Percentiles rank a stretch among this genome's conserved stretches.
Evolutionary conservation across 2,888 invertebrate genomes (phyloP).

Genomic region (Diplolepis rosae): DNA sequence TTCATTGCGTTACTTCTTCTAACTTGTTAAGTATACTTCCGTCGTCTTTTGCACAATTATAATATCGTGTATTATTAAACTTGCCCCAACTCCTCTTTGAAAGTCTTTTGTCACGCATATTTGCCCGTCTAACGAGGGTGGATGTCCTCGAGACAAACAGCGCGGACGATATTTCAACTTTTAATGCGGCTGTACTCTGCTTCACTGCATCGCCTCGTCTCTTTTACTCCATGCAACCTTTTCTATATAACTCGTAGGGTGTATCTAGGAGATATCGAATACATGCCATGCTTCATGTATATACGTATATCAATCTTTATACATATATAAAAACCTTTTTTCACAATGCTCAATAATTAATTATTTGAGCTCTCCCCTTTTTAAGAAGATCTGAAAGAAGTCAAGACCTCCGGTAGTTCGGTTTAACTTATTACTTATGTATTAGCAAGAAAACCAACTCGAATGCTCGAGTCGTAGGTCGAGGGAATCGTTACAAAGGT

Average conservation of each 20-base stretch:
- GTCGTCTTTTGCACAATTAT: constrained; percentile 46
- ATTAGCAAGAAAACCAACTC: constrained; percentile 22
- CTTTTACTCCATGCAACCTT: constrained; percentile 34
- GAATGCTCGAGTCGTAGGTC: constrained; percentile 19
- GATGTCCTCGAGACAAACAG: constrained; percentile 63
- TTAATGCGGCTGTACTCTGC: constrained; percentile 46
- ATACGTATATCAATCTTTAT: background rate
- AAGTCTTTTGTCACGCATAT: constrained; percentile 62
- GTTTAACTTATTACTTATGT: constrained; percentile 26
- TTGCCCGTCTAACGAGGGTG: constrained; percentile 62
- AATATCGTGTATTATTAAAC: constrained; percentile 55
- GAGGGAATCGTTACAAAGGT: constrained; percentile 12
- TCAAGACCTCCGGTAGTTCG: constrained; percentile 1
- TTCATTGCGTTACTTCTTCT: background rate
- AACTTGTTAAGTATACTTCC: background rate
- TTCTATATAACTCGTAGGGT: background rate
- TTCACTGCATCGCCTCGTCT: constrained; percentile 25
- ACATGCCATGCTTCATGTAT: background rate
- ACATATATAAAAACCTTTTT: background rate
- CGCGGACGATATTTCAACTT: constrained; percentile 59
- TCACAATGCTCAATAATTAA: constrained; percentile 19
- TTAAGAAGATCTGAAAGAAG: background rate
- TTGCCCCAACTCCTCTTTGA: constrained; percentile 35
- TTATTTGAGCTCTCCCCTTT: constrained; percentile 4
- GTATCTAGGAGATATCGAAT: background rate